A percentile compares a stretch with the other conserved stretches of the same genome.
These are phyloP conservation scores for Spilosoma lubricipeda DNA, from an alignment of 2,888 invertebrate genomes.

Conservation along the genomic window DNA sequence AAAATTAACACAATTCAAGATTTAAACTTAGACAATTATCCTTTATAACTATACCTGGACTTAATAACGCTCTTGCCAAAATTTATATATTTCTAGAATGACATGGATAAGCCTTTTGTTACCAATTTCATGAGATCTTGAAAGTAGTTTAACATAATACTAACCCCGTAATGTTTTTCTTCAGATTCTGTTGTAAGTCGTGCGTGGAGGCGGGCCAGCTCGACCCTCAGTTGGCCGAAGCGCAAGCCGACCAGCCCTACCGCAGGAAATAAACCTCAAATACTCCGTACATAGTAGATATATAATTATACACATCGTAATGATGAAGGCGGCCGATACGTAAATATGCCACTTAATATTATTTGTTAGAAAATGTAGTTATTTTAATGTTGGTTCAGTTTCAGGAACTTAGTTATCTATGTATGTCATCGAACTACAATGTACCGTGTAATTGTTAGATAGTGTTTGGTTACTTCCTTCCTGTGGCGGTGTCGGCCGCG, in stretches of 20 bases:
- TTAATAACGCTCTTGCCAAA: neutral
- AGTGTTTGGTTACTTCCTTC: constrained; percentile 13
- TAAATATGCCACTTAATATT: constrained; percentile 22
- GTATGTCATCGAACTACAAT: constrained; percentile 20
- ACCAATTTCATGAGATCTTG: neutral
- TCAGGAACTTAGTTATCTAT: constrained; percentile 14
- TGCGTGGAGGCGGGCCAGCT: constrained; percentile 95
- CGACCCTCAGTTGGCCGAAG: constrained; percentile 61
- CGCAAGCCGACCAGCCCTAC: constrained; percentile 65
- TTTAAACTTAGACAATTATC: neutral
- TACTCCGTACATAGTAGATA: constrained; percentile 24
- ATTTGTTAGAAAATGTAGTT: constrained; percentile 11
- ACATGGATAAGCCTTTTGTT: neutral
- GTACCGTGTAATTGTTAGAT: constrained; percentile 10
- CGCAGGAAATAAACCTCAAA: constrained; percentile 56
- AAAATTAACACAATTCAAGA: neutral
- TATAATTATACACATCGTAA: neutral
- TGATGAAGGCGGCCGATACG: constrained; percentile 36
- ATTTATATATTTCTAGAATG: neutral
- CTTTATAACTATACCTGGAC: neutral
- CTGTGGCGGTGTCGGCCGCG: constrained; percentile 36
- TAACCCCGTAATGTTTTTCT: neutral
- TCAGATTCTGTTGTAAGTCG: constrained; percentile 95
- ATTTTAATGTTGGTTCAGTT: neutral
- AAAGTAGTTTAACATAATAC: neutral